Base-by-base conservation (phyloP, 2,113 vertebrate species). In the Pterocles gutturalis region DNA sequence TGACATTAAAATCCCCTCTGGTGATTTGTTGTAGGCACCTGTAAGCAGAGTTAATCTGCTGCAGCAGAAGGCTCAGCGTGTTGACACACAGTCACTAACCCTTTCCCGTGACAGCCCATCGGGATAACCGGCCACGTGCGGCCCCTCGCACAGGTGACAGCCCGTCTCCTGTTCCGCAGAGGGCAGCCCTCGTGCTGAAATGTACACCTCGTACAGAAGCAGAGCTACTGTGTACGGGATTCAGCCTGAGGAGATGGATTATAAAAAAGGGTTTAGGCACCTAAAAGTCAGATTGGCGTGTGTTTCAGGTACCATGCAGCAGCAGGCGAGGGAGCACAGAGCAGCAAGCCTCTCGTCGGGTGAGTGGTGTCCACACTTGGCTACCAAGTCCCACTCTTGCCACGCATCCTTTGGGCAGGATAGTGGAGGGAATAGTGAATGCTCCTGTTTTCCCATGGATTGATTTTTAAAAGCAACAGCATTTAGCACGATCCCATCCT, bases 351-450 rank as follows among this genome's bases (percentile, higher is more conserved):
- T 53, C 11, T 26, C 1, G 0, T 28, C 4, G 2, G 31, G 48
- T 7, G 0, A 62, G 34, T 1, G 13, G 19, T 0, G 1, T 29
- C 62, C 9, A 14, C 15, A 8, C 13, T 22, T 3, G 4, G 17
- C 43, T 28, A 28, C 7, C 0, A 1, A 65, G 61, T 14, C 38
- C 71, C 2, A 11, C 36, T 70, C 55, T 36, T 25, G 17, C 48
- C n/a, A 2, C 1, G 9, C 0, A 2, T 38, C 26, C 60, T 55
- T 61, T 49, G 48, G 38, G 20, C 25, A 17, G 36, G 15, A 36
- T 4, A 11, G 25, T 3, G 46, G 57, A 64, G 15, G n/a, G 33
- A 71, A 53, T 3, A 31, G 29, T 5, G 3, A 57, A 51, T 13
- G 15, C 21, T 87, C 11, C 1, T 62, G 10, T 62, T 69, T 55